Evolutionary conservation across 2,797 vertebrate species (phyloP), one percentile per base, ranked within the genome.

Genomic region (Microctenopoma steveboyesi): DNA sequence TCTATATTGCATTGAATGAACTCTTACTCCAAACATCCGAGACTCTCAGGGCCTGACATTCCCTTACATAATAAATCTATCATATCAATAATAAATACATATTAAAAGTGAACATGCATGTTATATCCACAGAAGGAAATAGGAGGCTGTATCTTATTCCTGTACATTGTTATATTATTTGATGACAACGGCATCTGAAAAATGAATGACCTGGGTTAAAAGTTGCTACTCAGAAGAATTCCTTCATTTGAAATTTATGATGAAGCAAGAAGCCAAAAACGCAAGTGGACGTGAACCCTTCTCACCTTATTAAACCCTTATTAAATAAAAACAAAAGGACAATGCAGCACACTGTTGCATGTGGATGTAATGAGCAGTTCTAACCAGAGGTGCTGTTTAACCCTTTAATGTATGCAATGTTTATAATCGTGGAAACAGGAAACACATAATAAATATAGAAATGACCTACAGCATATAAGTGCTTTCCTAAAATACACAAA

Each of bases 141-240:
- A 81, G 53, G 69, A 72, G 65, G 49, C 28, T 58, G 74, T 85
- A 72, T 86, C 80, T 92, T 85, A 89, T 89, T 89, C 30, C 28
- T 58, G 74, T 85, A 72, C 85, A 81, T 92, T 85, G 89, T 89
- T 89, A 50, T 56, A 51, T 76, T 67, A 73, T 80, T 83, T 87
- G 82, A 92, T 83, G 88, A 89, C 87, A 89, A 78, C 73, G 81
- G 72, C 74, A 74, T 85, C 87, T 92, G 79, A 90, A 89, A 93
- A 91, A 86, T 83, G 74, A 87, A 92, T 79, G 76, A 81, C 71
- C 76, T 35, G n/a, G 74, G 76, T 91, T 85, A 82, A 86, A 90
- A 89, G 86, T 86, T 82, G 81, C 69, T 67, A 73, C 84, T 87
- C 82, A 42, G 64, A 87, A 79, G 69, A 90, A 90, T 75, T 81